Evolutionary conservation across 2,888 invertebrate genomes (phyloP).

Genomic region (Nymphalis c-album): DNA sequence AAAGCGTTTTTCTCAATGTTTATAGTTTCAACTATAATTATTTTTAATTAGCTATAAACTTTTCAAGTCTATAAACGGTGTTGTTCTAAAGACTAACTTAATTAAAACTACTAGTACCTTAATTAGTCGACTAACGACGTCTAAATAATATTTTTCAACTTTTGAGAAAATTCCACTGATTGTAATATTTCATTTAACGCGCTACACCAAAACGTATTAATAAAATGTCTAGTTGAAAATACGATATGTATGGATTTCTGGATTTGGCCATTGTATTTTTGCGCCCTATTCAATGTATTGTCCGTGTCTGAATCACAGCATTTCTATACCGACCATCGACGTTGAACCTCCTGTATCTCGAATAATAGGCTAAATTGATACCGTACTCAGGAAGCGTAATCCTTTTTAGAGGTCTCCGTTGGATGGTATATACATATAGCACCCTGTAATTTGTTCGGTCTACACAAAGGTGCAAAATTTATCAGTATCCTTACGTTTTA

Average conservation of each 20-base stretch:
- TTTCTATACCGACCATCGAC: constrained; percentile 41
- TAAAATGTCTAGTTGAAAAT: constrained; percentile 34
- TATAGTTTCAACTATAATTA: no score
- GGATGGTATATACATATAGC: constrained; percentile 35
- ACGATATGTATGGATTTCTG: constrained; percentile 41
- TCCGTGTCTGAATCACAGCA: constrained; percentile 46
- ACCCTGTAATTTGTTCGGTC: constrained; percentile 41
- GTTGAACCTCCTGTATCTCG: constrained; percentile 37
- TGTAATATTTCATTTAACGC: constrained; percentile 10
- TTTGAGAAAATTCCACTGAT: not conserved
- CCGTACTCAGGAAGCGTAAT: constrained; percentile 24
- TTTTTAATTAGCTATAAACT: no score
- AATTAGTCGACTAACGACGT: no score
- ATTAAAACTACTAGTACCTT: no score
- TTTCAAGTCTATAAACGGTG: no score
- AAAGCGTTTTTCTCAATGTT: no score
- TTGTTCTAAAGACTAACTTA: no score
- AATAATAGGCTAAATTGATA: constrained; percentile 29
- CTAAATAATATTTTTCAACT: not conserved
- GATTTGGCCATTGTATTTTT: constrained; percentile 44
- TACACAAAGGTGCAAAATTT: constrained; percentile 40
- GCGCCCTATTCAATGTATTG: constrained; percentile 47
- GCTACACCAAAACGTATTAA: constrained; percentile 26
- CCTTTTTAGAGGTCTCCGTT: constrained; percentile 34
- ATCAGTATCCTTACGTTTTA: constrained; percentile 37